Percentiles rank a stretch among this genome's conserved stretches.
Evolutionary conservation across 1,140 invertebrate species (phyloP).

Genomic region (Drosophila chauvacae): DNA sequence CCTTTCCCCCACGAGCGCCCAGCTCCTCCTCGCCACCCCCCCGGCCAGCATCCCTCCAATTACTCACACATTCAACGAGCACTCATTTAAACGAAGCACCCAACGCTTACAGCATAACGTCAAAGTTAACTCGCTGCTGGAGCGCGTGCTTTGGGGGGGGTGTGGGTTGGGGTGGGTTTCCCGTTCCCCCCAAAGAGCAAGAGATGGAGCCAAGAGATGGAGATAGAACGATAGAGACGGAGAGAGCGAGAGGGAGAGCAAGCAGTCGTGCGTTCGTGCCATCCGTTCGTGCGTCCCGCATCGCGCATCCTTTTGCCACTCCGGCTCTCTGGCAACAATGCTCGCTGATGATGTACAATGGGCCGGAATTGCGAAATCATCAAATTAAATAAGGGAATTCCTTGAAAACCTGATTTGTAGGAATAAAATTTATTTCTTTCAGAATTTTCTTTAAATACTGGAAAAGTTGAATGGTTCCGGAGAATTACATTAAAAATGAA

Average conservation of each 20-base stretch:
- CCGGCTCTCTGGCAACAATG: slow-evolving; percentile 39
- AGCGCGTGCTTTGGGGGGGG: slow-evolving; percentile 50
- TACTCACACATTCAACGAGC: slow-evolving; percentile 82
- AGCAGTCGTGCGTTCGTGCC: slow-evolving; percentile 56
- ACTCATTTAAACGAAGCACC: slow-evolving; percentile 82
- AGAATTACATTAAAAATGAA: neutral
- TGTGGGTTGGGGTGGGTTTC: neutral
- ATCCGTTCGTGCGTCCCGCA: slow-evolving; percentile 51
- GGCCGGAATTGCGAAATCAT: slow-evolving; percentile 12
- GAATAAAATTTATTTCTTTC: neutral
- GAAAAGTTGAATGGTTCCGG: neutral
- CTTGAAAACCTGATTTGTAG: neutral
- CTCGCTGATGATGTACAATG: slow-evolving; percentile 64
- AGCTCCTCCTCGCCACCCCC: neutral
- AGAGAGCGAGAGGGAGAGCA: slow-evolving; percentile 2
- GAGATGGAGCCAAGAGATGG: neutral
- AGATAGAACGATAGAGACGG: neutral
- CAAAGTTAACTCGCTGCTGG: slow-evolving; percentile 74
- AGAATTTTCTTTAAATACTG: neutral
- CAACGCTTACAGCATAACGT: slow-evolving; percentile 77
- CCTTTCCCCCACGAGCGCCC: neutral
- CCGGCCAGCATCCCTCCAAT: slow-evolving; percentile 67
- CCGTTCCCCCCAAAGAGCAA: neutral
- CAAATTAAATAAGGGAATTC: slow-evolving; percentile 11
- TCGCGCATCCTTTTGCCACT: slow-evolving; percentile 63